Evolutionary conservation across 2,888 invertebrate genomes (phyloP).

Genomic region (Coelogynopora nodosa): DNA sequence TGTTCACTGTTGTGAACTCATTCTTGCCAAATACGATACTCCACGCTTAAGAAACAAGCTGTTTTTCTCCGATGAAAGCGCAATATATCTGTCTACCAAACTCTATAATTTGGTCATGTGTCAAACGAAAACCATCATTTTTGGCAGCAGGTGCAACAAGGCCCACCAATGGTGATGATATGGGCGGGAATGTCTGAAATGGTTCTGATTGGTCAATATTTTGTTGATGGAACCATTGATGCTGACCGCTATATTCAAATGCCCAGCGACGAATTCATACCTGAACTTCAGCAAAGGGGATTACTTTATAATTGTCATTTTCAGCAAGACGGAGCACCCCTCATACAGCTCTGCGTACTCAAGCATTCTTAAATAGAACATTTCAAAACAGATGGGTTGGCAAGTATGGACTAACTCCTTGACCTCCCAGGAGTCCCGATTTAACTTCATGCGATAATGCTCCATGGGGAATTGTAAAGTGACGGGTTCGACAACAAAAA

Average conservation of each 20-base stretch:
- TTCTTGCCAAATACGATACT: not conserved
- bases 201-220: not conserved
- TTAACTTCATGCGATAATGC: slow-evolving; percentile 15
- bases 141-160: not conserved
- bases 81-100: not conserved
- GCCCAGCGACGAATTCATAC: not conserved
- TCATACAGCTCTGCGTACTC: not conserved
- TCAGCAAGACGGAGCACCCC: slow-evolving; percentile 13
- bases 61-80: not conserved
- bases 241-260: not conserved
- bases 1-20: not conserved
- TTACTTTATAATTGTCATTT: slow-evolving; percentile 30
- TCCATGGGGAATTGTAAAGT: not conserved
- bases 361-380: not conserved
- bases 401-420: not conserved
- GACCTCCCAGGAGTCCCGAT: not conserved
- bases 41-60: not conserved
- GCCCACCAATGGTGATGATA: not conserved
- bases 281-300: not conserved
- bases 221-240: not conserved
- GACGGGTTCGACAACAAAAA: not conserved
- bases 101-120: not conserved
- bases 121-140: not conserved
- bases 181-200: slow-evolving; percentile 7
- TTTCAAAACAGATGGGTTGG: slow-evolving; percentile 24